Base-by-base conservation (phyloP, 2,888 invertebrate genomes). In the Mellilla xanthometata region DNA sequence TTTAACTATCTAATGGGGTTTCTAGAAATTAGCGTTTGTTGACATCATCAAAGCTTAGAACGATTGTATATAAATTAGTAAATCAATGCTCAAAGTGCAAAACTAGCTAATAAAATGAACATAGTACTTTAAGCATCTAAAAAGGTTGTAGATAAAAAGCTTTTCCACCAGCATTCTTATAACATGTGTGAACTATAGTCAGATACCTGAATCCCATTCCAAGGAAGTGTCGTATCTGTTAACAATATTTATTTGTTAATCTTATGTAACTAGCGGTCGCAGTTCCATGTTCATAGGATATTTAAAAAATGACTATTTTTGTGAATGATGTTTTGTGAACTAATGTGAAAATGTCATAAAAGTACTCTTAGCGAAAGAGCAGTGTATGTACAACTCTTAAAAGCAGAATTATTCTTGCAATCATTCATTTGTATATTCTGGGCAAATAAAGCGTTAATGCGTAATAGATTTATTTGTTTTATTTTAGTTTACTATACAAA, bases 381-480 rank as follows among this genome's bases (percentile, higher is more conserved):
- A 73, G 72, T 72, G 72, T 79, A 72, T 72, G 62, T 70, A 71
- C 66, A 65, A 72, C 58, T 65, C 68, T 53, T n/a, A n/a, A 43
- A 65, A 72, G 73, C 76, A 76, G 71, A 78, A 76, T 74, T 84
- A 80, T 84, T 81, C 80, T 84, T 81, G 79, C 81, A 83, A 81
- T 79, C 74, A 82, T 87, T 84, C 62, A 81, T 86, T 87, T 87
- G 80, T 88, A 87, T 86, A 84, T 83, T 82, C 83, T 83, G 87
- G 88, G 86, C 84, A 81, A 88, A 85, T 88, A 88, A 88, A 88
- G 83, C 79, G 80, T 79, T 86, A 78, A 81, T 81, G 79, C 79
- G 76, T 82, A 81, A 76, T 68, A 64, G 63, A 54, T 62, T 29
- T 43, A 44, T 58, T 72, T 68, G 64, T 75, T 75, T 76, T 60